These are phyloP conservation scores for Peromyscus attwateri DNA, from an alignment of 2,797 vertebrate species.

Conservation along the genomic window DNA sequence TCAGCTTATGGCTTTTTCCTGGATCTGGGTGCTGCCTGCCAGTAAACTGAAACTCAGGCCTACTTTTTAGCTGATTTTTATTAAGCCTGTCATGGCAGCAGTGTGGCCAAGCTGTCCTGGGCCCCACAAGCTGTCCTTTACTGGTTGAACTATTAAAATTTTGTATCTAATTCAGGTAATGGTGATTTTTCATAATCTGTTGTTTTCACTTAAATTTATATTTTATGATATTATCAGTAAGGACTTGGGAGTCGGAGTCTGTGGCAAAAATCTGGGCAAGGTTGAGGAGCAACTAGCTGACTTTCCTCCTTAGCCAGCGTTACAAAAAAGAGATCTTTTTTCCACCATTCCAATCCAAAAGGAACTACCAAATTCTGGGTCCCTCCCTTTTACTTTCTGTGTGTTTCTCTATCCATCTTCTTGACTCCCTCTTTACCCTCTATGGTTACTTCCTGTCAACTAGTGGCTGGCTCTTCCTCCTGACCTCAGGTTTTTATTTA, in stretches of 20 bases:
- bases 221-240: background rate
- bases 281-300: background rate
- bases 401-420: background rate
- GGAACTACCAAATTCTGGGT: background rate
- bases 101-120: too few species aligned
- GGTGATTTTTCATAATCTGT: background rate
- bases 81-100: too few species aligned
- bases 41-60: too few species aligned
- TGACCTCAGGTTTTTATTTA: background rate
- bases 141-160: background rate
- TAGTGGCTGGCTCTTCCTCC: background rate
- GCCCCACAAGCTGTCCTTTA: background rate
- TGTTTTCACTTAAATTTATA: background rate
- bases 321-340: background rate
- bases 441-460: background rate
- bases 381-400: background rate
- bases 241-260: background rate
- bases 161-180: constrained; percentile 19
- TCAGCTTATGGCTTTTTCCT: too few species aligned
- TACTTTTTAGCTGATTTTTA: too few species aligned
- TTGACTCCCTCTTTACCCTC: background rate
- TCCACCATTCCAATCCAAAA: background rate
- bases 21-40: too few species aligned
- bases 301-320: background rate
- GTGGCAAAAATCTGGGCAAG: background rate